These are phyloP conservation scores for Clavelina lepadiformis DNA, from an alignment of 23 tunicate genomes.

Conservation along the genomic window DNA sequence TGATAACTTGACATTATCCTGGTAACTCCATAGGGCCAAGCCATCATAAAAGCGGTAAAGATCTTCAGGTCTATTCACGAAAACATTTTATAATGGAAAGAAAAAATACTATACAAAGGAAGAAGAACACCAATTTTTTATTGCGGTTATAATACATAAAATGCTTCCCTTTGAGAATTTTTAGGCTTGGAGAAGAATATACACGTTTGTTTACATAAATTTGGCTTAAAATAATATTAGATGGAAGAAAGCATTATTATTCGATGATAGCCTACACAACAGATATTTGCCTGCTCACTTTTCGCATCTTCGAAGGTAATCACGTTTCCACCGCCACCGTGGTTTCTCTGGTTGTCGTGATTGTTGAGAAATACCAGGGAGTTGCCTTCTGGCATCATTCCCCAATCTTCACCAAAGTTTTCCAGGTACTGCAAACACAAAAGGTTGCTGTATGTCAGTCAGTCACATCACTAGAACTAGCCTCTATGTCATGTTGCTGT, in stretches of 20 bases:
- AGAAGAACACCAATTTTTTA: background rate
- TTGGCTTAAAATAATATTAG: no score
- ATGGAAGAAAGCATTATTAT: no score
- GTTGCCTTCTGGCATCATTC: conserved; percentile 20
- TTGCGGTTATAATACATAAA: background rate
- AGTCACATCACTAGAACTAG: no score
- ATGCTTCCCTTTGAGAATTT: no score
- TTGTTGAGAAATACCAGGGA: conserved; percentile 31
- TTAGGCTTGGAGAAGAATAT: no score
- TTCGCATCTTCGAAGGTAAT: conserved; percentile 13
- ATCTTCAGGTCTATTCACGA: conserved; percentile 8
- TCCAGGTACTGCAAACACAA: background rate
- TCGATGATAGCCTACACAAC: no score
- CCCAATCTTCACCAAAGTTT: conserved; percentile 19
- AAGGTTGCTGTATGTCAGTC: no score
- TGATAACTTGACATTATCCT: conserved; percentile 31
- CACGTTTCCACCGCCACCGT: conserved; percentile 29
- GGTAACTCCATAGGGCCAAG: conserved; percentile 18
- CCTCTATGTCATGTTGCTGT: no score
- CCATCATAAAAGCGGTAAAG: conserved; percentile 31
- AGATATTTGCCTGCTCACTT: background rate
- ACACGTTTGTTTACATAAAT: no score
- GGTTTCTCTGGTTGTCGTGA: conserved; percentile 40
- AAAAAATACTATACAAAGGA: background rate
- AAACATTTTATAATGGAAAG: background rate